Conservation (phyloP, 2,797 vertebrate species). For the Cheirogaleus major region DNA sequence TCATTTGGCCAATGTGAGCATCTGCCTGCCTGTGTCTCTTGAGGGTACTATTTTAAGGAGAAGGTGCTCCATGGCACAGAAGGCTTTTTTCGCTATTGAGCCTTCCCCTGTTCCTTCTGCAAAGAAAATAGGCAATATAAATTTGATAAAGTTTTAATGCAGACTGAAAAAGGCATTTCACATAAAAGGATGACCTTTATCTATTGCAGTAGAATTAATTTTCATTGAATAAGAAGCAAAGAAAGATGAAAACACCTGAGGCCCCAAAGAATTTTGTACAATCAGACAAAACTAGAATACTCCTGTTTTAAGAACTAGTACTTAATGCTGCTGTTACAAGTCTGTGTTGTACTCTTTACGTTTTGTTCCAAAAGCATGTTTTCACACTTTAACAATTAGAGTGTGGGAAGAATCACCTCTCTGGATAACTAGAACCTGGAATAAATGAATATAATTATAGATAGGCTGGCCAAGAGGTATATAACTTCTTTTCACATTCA, state of each 20-base stretch:
- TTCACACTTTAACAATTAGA: conserved; percentile 41
- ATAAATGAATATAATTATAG: conserved; percentile 67
- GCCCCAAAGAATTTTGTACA: neutral
- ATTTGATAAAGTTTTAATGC: conserved; percentile 29
- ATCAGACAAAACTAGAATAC: neutral
- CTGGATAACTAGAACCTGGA: conserved; percentile 53
- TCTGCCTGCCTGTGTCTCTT: neutral
- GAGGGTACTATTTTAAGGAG: conserved; percentile 44
- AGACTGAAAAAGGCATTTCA: neutral
- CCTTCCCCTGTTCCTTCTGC: neutral
- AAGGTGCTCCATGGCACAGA: neutral
- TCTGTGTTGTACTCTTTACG: conserved; percentile 20
- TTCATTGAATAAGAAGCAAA: conserved; percentile 49
- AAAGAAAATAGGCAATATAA: neutral
- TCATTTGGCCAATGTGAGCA: conserved; percentile 1
- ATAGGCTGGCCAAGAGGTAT: conserved; percentile 38
- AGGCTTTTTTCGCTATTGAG: conserved; percentile 20
- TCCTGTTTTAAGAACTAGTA: conserved; percentile 1
- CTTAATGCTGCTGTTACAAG: neutral
- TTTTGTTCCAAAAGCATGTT: conserved; percentile 44
- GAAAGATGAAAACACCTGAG: conserved; percentile 6
- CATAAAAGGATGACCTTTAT: conserved; percentile 25
- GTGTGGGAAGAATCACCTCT: conserved; percentile 47
- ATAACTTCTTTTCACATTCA: conserved; percentile 39
- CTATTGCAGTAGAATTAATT: conserved; percentile 55